Evolutionary conservation across 2,888 invertebrate species (phyloP), one percentile per base, ranked within the genome.

Genomic region (Salticus scenicus): DNA sequence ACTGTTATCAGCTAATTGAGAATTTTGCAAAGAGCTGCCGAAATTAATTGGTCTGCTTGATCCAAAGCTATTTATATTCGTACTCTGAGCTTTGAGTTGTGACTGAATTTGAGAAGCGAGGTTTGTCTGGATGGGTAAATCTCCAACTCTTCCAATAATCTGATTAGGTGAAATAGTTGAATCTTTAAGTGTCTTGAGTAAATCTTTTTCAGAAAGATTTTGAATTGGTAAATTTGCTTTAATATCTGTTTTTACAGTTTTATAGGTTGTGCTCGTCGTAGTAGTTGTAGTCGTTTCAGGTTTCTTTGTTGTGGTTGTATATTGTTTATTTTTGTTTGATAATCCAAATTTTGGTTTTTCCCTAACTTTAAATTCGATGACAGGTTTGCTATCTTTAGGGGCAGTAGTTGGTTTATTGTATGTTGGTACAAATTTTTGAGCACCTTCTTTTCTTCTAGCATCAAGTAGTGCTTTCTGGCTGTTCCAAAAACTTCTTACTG

Each of bases 281-380:
- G 20, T 1, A 27, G 47, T 67, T 12, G 64, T 10, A 10, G 33
- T 42, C 17, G 42, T 37, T 31, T 14, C 10, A 1, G 0, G 28
- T 14, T 76, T 41, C 10, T 42, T 70, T n/a, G 33, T 51, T 67
- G 66, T 67, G 5, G 69, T 42, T 4, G 67, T 33, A 1, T 33
- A 12, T 17, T 37, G 70, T 20, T 71, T 80, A 10, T 66, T 76
- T 28, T 76, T 86, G 14, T 66, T 76, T 8, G 70, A 30, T 1
- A 66, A 37, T 12, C 85, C 85, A 70, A 85, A 85, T 24, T 85
- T 85, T 7, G 85, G 85, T n/a, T 79, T 85, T 37, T 85, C 85
- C 64, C 85, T 63, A 7, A 75, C 75, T 31, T 85, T 85, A 31
- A 85, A 85, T 47, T 85, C 85, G 0, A 85, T 64, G 7, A 42